Percentiles rank a stretch among this genome's conserved stretches.
These are phyloP conservation scores for Cheumatopsyche charites DNA, from an alignment of 1,140 invertebrate species.

Conservation along the genomic window DNA sequence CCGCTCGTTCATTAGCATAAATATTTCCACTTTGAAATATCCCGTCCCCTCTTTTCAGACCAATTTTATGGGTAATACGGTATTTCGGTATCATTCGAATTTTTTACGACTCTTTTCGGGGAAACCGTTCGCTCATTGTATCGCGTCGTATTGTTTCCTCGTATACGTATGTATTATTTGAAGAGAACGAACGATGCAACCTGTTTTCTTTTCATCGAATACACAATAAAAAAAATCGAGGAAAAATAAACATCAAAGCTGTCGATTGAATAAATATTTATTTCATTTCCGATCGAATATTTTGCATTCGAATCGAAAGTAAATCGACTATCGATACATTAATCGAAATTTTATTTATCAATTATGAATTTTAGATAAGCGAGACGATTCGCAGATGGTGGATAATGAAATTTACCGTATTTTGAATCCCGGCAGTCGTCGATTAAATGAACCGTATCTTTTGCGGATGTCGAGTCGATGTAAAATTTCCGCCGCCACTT, in stretches of 20 bases:
- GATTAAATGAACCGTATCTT: constrained; percentile 19
- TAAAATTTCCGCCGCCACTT: no score
- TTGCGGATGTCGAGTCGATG: not conserved
- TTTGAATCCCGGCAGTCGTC: constrained; percentile 4
- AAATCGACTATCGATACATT: no score
- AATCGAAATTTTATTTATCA: no score
- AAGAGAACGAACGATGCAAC: no score
- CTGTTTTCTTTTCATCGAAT: no score
- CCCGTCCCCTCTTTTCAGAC: constrained; percentile 27
- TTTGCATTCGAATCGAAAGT: no score
- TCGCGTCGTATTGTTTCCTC: not conserved
- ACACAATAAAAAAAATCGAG: no score
- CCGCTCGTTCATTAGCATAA: constrained; percentile 35
- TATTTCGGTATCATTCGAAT: constrained; percentile 27
- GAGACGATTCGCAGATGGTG: not conserved
- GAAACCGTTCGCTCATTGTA: constrained; percentile 19
- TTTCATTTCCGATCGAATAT: no score
- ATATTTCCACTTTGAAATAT: constrained; percentile 38
- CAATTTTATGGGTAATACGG: constrained; percentile 35
- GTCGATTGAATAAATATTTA: no score
- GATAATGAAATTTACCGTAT: constrained; percentile 10
- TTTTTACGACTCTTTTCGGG: constrained; percentile 26
- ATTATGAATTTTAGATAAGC: no score
- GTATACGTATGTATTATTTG: no score
- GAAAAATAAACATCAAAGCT: no score